Evolutionary conservation across 1,140 invertebrate genomes (phyloP), one percentile per base, ranked within the genome.

Genomic region (Drosophila chauvacae): DNA sequence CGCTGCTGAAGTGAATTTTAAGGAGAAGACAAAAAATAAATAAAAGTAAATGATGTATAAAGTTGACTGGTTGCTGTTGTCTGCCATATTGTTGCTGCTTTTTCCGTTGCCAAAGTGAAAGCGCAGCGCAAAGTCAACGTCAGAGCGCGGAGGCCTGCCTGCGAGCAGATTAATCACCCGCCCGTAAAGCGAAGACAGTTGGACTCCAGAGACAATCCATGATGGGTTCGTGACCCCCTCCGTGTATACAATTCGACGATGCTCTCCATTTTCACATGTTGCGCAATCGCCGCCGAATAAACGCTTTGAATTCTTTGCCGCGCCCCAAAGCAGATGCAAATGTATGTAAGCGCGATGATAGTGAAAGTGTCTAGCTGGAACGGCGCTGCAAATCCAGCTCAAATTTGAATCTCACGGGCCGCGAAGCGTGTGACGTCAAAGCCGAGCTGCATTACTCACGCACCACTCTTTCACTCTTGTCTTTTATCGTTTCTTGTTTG

Each of bases 291-390:
- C 20, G 1, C 37, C 7, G 11, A 53, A 72, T 26, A 72, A 73
- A 33, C 41, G 72, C 48, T 47, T 53, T 64, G 71, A 77, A 85
- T 85, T 86, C 82, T 85, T 81, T 58, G 68, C 69, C 66, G 53
- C 66, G 20, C 69, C 69, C 69, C 28, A 42, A 70, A 78, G 26
- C 65, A 71, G 35, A 78, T 77, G 76, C 65, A 78, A 78, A 78
- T 78, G 55, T 77, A 78, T 78, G 55, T 77, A 50, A 50, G 26
- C 48, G 50, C 35, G 68, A 39, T 50, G 59, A 75, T 77, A 88
- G 84, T 88, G 84, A 88, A 88, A 88, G 84, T 88, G 80, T 80
- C 58, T 88, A 83, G 80, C 69, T 81, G 62, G 62, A 60, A 59
- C 35, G 62, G 56, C 23, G 39, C 61, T 30, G 35, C 41, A 60